Conservation (phyloP, 2,113 vertebrate species). For the Cyprinodon brontotheroides region DNA sequence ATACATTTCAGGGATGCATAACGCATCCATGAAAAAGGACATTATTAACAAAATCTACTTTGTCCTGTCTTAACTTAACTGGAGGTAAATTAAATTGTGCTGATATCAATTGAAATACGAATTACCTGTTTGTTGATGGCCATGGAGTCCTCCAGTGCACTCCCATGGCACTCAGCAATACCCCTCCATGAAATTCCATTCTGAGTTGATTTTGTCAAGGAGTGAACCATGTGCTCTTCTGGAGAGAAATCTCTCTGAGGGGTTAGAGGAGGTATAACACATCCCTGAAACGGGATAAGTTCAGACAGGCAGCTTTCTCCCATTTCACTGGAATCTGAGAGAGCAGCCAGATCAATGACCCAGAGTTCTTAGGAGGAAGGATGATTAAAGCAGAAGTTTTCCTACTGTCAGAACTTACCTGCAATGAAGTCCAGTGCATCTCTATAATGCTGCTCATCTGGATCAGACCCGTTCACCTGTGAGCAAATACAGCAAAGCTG, state of each 20-base stretch:
- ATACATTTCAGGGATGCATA: too few relatives aligned
- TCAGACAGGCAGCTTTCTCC: slow-evolving; percentile 77
- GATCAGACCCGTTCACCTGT: slow-evolving; percentile 66
- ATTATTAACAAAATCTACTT: too few relatives aligned
- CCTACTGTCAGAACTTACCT: slow-evolving; percentile 61
- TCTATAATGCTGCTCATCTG: slow-evolving; percentile 83
- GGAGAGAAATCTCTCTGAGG: slow-evolving; percentile 25
- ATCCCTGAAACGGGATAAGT: slow-evolving; percentile 80
- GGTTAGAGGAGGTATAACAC: slow-evolving; percentile 68
- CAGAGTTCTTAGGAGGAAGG: background rate
- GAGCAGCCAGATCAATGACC: background rate
- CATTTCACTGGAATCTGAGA: slow-evolving; percentile 77
- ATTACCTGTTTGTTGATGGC: slow-evolving; percentile 84
- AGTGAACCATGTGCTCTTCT: slow-evolving; percentile 24
- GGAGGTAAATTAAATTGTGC: background rate
- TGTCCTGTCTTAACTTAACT: too few relatives aligned
- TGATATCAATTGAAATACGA: background rate
- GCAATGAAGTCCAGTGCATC: slow-evolving; percentile 81
- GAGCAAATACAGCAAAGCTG: background rate
- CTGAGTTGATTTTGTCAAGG: slow-evolving; percentile 27
- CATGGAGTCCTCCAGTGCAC: slow-evolving; percentile 74
- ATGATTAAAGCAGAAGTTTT: background rate
- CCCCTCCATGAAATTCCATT: slow-evolving; percentile 76
- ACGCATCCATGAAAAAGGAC: too few relatives aligned
- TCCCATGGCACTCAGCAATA: slow-evolving; percentile 76